A percentile compares a stretch with the other conserved stretches of the same genome.
phyloP scores from a whole-genome alignment of 2,888 invertebrate species.

The Tipula lateralis region DNA sequence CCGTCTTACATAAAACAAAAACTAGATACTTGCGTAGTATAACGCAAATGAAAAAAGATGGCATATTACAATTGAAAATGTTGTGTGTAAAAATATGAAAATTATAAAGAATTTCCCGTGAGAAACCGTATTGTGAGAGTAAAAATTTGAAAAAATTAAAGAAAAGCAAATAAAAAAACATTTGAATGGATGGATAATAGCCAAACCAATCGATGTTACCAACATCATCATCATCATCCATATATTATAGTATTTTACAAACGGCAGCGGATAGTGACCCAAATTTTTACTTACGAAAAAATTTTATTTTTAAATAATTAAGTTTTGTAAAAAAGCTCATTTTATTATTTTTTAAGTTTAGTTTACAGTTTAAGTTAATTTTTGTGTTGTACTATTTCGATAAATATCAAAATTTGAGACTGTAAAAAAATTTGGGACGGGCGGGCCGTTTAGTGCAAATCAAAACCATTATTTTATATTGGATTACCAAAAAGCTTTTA shows the following conservation, averaged over 20 bases:
- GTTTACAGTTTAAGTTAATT: background rate
- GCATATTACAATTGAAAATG: background rate
- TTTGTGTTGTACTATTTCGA: background rate
- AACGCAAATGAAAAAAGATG: constrained; percentile 1
- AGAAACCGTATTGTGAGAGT: background rate
- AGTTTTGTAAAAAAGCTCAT: background rate
- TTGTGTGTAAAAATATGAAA: background rate
- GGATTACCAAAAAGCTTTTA: background rate
- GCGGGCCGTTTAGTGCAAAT: constrained; percentile 35
- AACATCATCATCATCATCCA: constrained; percentile 26
- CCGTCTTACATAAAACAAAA: background rate
- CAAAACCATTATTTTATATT: background rate
- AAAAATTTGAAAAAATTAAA: background rate
- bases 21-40: background rate
- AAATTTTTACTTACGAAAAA: constrained; percentile 30
- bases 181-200: constrained; percentile 19
- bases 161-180: background rate
- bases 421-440: constrained; percentile 34
- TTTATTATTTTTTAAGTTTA: constrained; percentile 5
- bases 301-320: background rate
- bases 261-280: constrained; percentile 38
- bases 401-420: background rate
- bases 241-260: constrained; percentile 30
- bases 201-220: constrained; percentile 27
- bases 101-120: constrained; percentile 11